Conservation (phyloP, 1,140 invertebrate species). For the Papilio polytes region DNA sequence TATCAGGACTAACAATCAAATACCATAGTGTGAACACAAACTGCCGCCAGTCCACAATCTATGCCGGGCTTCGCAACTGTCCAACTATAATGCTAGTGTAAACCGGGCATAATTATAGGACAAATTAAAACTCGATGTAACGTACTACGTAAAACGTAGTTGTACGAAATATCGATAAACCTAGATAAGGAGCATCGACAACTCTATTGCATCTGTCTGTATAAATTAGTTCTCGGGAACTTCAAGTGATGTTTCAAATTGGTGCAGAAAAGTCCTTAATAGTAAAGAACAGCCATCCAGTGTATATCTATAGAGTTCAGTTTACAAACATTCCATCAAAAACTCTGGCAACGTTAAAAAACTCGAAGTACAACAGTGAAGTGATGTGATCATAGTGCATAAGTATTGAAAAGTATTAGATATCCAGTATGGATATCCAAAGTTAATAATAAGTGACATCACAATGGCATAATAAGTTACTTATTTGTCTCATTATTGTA, state of each 20-base stretch:
- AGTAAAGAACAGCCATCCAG: neutral
- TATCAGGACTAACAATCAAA: too few relatives aligned
- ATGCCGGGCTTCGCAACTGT: too few relatives aligned
- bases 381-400: conserved; percentile 17
- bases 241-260: neutral
- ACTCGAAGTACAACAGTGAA: conserved; percentile 31
- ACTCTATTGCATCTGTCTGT: neutral
- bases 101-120: neutral
- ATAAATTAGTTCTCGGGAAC: neutral
- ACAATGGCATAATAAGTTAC: conserved; percentile 16
- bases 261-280: neutral
- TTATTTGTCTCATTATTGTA: conserved; percentile 16
- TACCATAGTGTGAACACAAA: too few relatives aligned
- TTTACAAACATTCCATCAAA: neutral
- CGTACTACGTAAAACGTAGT: neutral
- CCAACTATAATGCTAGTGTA: too few relatives aligned
- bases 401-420: conserved; percentile 6
- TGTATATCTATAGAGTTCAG: neutral
- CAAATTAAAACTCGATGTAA: neutral
- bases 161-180: neutral
- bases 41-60: too few relatives aligned
- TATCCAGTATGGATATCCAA: neutral
- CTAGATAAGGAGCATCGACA: too few relatives aligned
- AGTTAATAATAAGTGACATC: neutral
- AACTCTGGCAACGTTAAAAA: neutral